A percentile compares a stretch with the other conserved stretches of the same genome.
phyloP scores from a whole-genome alignment of 2,113 vertebrate species.

The Podocnemis expansa region DNA sequence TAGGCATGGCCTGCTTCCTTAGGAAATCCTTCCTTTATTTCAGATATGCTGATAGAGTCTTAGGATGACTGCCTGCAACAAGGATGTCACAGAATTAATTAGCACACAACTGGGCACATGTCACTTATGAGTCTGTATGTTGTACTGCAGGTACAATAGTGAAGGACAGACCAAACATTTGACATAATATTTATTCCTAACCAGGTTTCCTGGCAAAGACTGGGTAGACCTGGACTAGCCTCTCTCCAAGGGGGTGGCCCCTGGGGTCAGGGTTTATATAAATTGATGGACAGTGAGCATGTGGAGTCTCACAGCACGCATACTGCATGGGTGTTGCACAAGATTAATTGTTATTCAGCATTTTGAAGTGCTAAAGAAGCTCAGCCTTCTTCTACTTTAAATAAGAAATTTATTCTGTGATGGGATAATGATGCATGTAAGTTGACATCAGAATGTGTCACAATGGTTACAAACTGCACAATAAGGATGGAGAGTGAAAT shows the following conservation, averaged over 20 bases:
- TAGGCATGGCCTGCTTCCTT: neutral
- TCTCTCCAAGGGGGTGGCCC: neutral
- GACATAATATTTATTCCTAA: too few species aligned
- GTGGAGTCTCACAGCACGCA: neutral
- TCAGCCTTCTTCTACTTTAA: neutral
- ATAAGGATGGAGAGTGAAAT: neutral
- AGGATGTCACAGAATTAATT: neutral
- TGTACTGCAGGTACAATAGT: too few species aligned
- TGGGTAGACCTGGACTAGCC: too few species aligned
- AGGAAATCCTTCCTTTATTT: neutral
- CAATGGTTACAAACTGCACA: constrained; percentile 4
- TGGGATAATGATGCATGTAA: neutral
- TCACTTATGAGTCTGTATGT: neutral
- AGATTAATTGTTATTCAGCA: neutral
- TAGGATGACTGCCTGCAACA: neutral
- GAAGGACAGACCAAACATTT: too few species aligned
- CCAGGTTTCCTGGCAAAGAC: too few species aligned
- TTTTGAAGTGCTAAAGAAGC: neutral
- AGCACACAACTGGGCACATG: neutral
- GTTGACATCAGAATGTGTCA: neutral
- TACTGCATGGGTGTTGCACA: neutral
- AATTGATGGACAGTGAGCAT: neutral
- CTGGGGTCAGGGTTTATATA: neutral
- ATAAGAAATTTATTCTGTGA: neutral
- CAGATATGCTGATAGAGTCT: neutral